Evolutionary conservation across 2,797 vertebrate species (phyloP).

Genomic region (Zalophus californianus): DNA sequence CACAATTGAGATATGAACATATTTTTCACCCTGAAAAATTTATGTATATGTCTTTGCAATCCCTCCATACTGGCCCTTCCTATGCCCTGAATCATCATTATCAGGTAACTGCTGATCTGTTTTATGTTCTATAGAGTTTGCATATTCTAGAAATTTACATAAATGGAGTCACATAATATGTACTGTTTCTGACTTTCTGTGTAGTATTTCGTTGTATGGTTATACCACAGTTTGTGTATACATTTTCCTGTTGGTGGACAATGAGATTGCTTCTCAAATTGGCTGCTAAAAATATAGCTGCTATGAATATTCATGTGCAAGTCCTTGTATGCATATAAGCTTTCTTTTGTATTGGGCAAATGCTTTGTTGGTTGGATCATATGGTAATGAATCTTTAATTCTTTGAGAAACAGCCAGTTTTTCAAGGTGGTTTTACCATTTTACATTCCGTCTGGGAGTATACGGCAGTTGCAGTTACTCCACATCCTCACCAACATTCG

Average conservation of each 20-base stretch:
- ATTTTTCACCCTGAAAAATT: background rate
- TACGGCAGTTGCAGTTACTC: background rate
- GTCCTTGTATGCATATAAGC: background rate
- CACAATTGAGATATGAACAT: background rate
- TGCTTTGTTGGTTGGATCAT: background rate
- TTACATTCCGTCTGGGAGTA: background rate
- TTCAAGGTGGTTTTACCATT: background rate
- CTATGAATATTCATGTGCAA: background rate
- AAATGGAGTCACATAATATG: background rate
- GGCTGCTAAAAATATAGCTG: background rate
- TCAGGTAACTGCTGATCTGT: background rate
- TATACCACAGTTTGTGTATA: background rate
- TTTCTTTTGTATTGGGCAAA: background rate
- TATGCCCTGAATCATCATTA: background rate
- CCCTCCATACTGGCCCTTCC: fast-evolving
- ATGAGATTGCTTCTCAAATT: background rate
- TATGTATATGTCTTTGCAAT: background rate
- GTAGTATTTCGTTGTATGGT: background rate
- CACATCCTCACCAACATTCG: background rate
- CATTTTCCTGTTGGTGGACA: background rate
- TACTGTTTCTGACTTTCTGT: background rate
- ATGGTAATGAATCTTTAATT: background rate
- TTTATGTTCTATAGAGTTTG: background rate
- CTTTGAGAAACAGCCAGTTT: background rate
- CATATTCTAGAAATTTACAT: background rate